phyloP scores from a whole-genome alignment of 1,140 invertebrate genomes.

The Lepidotrigona ventralis region DNA sequence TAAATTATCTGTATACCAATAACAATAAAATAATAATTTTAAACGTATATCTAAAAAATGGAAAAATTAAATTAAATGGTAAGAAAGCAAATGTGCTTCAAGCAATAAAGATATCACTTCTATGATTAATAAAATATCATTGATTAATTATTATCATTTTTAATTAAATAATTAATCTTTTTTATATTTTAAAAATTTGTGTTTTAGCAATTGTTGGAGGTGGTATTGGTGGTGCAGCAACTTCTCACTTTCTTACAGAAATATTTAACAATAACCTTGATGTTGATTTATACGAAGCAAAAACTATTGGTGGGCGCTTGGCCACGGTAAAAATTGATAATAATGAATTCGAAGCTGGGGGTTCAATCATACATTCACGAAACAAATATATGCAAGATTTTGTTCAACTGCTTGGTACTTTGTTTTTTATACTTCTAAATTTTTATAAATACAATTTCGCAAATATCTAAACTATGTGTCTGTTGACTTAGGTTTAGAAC shows the following conservation, averaged over 20 bases:
- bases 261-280: slow-evolving; percentile 78
- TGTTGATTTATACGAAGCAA: slow-evolving; percentile 82
- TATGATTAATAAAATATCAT: background rate
- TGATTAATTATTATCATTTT: background rate
- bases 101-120: slow-evolving; percentile 2
- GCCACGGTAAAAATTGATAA: slow-evolving; percentile 79
- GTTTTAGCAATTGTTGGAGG: slow-evolving; percentile 83
- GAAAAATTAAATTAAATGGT: no score
- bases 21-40: background rate
- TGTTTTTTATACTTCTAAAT: slow-evolving; percentile 17
- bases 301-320: slow-evolving; percentile 82
- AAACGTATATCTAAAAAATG: background rate
- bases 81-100: background rate
- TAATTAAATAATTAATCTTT: slow-evolving; percentile 12
- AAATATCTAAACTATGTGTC: background rate
- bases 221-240: slow-evolving; percentile 83
- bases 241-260: slow-evolving; percentile 82
- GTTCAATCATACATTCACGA: slow-evolving; percentile 82
- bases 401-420: slow-evolving; percentile 79
- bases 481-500: slow-evolving; percentile 71
- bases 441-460: background rate
- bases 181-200: slow-evolving; percentile 42
- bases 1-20: background rate
- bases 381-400: slow-evolving; percentile 84
- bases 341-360: slow-evolving; percentile 83